A percentile compares a stretch with the other conserved stretches of the same genome.
Evolutionary conservation across 2,113 vertebrate genomes (phyloP).

Genomic region (Trogon surrucura): DNA sequence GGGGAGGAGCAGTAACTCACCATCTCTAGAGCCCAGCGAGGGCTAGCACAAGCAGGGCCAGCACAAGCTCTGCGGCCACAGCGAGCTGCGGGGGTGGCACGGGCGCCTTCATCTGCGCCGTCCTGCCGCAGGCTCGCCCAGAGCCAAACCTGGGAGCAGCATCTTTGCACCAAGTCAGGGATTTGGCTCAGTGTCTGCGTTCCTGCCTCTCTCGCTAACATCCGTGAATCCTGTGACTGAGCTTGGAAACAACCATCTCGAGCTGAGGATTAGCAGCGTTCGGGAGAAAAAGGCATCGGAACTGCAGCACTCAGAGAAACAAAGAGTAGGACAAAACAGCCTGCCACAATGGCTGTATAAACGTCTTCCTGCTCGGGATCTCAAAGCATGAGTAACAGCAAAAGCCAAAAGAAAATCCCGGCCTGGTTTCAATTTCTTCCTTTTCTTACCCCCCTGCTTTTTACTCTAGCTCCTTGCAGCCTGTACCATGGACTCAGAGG

Average conservation of each 20-base stretch:
- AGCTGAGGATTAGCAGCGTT: background rate
- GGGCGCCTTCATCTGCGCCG: background rate
- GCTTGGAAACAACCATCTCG: background rate
- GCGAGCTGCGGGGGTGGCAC: fast-evolving
- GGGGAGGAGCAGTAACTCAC: constrained; percentile 9
- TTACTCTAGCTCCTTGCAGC: background rate
- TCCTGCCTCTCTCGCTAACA: constrained; percentile 1
- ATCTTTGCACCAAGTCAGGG: fast-evolving
- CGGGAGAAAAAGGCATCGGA: background rate
- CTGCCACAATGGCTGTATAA: background rate
- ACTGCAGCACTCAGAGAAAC: background rate
- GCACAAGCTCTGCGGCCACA: background rate
- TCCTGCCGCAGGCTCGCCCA: fast-evolving
- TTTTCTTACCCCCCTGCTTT: background rate
- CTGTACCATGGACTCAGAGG: fast-evolving
- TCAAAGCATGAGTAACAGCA: background rate
- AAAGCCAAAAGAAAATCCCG: background rate
- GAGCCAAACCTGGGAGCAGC: background rate
- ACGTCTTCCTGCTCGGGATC: background rate
- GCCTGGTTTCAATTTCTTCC: background rate
- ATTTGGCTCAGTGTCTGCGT: background rate
- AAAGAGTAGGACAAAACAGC: fast-evolving
- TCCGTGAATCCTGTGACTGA: constrained; percentile 38
- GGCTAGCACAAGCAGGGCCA: background rate
- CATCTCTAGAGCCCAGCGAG: background rate